Evolutionary conservation across 2,797 vertebrate species (phyloP).

Genomic region (Eidolon dupreanum): DNA sequence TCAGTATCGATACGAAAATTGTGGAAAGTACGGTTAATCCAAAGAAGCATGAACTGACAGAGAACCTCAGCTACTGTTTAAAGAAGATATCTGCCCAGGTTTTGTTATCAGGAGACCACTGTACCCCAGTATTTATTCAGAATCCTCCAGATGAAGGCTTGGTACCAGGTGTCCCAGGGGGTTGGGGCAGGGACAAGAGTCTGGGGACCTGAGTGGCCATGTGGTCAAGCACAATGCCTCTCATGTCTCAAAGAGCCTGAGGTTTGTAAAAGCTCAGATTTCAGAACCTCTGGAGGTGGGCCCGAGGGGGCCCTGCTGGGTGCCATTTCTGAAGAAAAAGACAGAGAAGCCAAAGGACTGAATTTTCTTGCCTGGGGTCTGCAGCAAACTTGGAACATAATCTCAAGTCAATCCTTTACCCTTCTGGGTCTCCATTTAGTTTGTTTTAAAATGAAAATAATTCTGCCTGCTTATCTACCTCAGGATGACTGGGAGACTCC

Average conservation of each 20-base stretch:
- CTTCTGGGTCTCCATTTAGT: background rate
- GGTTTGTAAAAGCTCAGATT: background rate
- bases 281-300: background rate
- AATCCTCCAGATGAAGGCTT: background rate
- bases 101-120: constrained; percentile 16
- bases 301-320: background rate
- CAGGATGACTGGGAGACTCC: background rate
- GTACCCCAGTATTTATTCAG: background rate
- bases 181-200: background rate
- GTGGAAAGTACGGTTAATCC: constrained; percentile 17
- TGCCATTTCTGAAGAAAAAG: background rate
- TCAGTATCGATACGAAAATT: constrained; percentile 52
- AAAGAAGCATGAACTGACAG: constrained; percentile 27
- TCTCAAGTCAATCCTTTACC: background rate
- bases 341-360: background rate
- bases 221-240: background rate
- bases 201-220: background rate
- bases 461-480: background rate
- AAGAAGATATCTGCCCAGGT: constrained; percentile 33
- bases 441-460: constrained; percentile 16
- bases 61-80: background rate
- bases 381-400: background rate
- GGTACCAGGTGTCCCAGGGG: background rate
- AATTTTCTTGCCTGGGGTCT: background rate
- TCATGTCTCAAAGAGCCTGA: background rate